Conservation (phyloP, 1,140 invertebrate genomes). For the Babylonia areolata region DNA sequence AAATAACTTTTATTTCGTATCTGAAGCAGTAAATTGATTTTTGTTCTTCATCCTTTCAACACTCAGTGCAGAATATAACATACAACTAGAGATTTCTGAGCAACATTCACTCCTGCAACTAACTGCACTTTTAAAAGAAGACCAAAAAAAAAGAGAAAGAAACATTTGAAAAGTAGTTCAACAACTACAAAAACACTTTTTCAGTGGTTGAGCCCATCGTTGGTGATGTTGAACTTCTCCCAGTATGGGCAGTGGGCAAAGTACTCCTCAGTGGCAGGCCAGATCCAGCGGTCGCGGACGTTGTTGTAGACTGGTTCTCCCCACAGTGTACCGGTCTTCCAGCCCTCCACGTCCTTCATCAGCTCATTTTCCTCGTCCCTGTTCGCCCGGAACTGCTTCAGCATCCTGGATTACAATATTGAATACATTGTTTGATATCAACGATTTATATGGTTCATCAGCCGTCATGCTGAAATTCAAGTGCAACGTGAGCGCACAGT, state of each 20-base stretch:
- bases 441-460: too few species aligned
- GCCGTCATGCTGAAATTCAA: too few species aligned
- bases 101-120: too few species aligned
- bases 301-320: constrained; percentile 88
- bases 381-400: constrained; percentile 88
- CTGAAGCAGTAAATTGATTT: too few species aligned
- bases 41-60: too few species aligned
- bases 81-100: not conserved
- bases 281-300: constrained; percentile 79
- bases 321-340: constrained; percentile 89
- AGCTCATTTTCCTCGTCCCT: constrained; percentile 89
- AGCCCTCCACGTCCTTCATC: constrained; percentile 91
- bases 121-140: too few species aligned
- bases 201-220: constrained; percentile 46
- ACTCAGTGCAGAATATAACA: not conserved
- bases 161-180: too few species aligned
- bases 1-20: too few species aligned
- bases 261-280: constrained; percentile 81
- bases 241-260: constrained; percentile 76
- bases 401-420: constrained; percentile 77
- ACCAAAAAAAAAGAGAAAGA: too few species aligned
- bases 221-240: constrained; percentile 37
- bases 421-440: too few species aligned
- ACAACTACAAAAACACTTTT: too few species aligned
- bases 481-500: too few species aligned